Evolutionary conservation across 2,797 vertebrate species (phyloP), one percentile per base, ranked within the genome.

Genomic region (Sebastes kiyomatsui): DNA sequence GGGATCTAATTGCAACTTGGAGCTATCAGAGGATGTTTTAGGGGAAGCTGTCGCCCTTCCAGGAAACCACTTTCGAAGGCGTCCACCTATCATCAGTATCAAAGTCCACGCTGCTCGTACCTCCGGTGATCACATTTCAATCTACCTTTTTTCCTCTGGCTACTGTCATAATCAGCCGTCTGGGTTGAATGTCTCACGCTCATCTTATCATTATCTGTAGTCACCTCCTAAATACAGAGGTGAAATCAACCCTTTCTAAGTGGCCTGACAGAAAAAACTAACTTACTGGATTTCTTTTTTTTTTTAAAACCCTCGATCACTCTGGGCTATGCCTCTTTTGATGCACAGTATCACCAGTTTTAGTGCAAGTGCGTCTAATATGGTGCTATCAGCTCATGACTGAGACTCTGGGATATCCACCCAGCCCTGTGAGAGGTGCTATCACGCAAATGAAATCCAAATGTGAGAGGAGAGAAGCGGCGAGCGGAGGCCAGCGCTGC

Each of bases 121-220:
- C 32, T 85, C 67, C 14, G n/a, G 59, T 75, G 83, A 85, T 94
- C 87, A 46, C 3, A 62, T 91, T 90, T 90, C 88, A 67, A 58
- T 75, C 46, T 73, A 20, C 52, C 28, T 65, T 84, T 74, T 74
- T 86, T 67, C 54, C 52, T 88, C 79, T 79, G 66, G 80, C 30
- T 83, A 20, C 20, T n/a, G 22, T 87, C 35, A 69, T 79, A 81
- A 89, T 87, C 77, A 77, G 25, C 66, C n/a, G 4, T 60, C 86
- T 82, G 52, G n/a, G 46, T 72, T 20, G 10, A 20, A 32, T 84
- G 59, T 85, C 68, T 82, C 27, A 14, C 27, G 60, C 70, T 82
- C 75, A 77, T 85, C 67, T 74, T 79, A 80, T 87, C 68, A 88
- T 88, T 81, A 86, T 81, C 77, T 77, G 56, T 10, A 67, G 56